Conservation (phyloP, 2,888 invertebrate species). For the Ptychoptera contaminata region DNA sequence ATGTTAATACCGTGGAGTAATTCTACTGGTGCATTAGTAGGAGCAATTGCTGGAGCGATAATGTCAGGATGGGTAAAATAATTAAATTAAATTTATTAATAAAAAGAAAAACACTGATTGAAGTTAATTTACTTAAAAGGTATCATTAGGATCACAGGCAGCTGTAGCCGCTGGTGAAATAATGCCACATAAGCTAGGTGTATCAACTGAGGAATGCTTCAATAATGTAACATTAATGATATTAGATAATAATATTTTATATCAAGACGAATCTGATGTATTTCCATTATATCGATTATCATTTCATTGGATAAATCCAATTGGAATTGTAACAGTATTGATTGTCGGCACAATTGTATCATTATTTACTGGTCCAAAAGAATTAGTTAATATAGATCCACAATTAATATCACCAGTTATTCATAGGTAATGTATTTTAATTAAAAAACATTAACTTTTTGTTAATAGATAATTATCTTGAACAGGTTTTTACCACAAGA, state of each 20-base stretch:
- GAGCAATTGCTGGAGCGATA: slow-evolving; percentile 43
- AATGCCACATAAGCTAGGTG: slow-evolving; percentile 38
- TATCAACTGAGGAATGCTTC: slow-evolving; percentile 32
- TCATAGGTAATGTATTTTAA: slow-evolving; percentile 27
- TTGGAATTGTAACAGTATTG: slow-evolving; percentile 50
- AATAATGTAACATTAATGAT: slow-evolving; percentile 5
- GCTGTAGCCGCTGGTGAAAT: slow-evolving; percentile 43
- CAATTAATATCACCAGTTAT: slow-evolving; percentile 43
- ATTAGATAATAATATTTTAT: slow-evolving; percentile 5
- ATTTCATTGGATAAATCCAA: slow-evolving; percentile 67
- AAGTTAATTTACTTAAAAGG: not conserved
- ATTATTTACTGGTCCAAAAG: slow-evolving; percentile 36
- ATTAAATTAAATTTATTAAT: slow-evolving; percentile 33
- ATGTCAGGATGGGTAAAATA: slow-evolving; percentile 37
- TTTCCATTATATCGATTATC: slow-evolving; percentile 64
- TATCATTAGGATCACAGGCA: slow-evolving; percentile 51
- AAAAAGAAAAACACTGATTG: slow-evolving; percentile 37
- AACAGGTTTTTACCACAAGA: slow-evolving; percentile 23
- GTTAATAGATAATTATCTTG: not conserved
- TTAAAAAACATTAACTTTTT: not conserved
- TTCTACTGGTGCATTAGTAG: slow-evolving; percentile 42
- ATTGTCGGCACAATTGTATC: slow-evolving; percentile 51
- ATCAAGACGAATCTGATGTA: slow-evolving; percentile 34
- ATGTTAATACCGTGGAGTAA: slow-evolving; percentile 71
- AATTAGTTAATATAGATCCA: slow-evolving; percentile 36